These are phyloP conservation scores for Callimorpha dominula DNA, from an alignment of 2,888 invertebrate species.

Conservation along the genomic window DNA sequence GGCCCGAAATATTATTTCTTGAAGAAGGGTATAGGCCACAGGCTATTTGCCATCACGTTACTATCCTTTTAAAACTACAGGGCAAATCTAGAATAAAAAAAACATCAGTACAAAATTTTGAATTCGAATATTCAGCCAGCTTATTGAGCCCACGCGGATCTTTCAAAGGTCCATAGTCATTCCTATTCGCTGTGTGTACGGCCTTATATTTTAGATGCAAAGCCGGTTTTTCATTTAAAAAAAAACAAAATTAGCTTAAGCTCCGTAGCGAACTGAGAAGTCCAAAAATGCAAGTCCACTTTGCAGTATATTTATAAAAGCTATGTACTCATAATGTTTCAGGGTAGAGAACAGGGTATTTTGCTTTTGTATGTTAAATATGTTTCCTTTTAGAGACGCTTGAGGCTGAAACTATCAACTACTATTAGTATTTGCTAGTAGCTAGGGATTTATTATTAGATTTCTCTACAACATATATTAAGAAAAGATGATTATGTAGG, in stretches of 20 bases:
- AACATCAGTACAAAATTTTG: too few species aligned
- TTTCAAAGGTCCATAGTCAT: too few species aligned
- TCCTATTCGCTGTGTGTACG: background rate
- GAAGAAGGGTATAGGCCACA: too few species aligned
- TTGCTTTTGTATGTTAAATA: background rate
- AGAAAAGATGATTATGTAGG: background rate
- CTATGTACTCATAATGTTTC: background rate
- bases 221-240: background rate
- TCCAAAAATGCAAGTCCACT: background rate
- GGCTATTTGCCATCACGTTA: too few species aligned
- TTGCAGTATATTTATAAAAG: background rate
- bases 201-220: background rate
- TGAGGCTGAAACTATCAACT: background rate
- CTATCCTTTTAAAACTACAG: too few species aligned
- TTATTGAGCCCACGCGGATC: too few species aligned
- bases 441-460: background rate
- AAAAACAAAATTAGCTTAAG: background rate
- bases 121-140: too few species aligned
- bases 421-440: background rate
- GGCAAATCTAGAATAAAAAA: too few species aligned
- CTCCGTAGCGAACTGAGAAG: background rate
- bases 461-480: background rate
- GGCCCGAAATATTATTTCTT: too few species aligned
- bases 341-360: background rate
- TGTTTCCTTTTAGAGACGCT: background rate